Evolutionary conservation across 1,140 invertebrate species (phyloP), one percentile per base, ranked within the genome.

Genomic region (Scaptomyza graminum): DNA sequence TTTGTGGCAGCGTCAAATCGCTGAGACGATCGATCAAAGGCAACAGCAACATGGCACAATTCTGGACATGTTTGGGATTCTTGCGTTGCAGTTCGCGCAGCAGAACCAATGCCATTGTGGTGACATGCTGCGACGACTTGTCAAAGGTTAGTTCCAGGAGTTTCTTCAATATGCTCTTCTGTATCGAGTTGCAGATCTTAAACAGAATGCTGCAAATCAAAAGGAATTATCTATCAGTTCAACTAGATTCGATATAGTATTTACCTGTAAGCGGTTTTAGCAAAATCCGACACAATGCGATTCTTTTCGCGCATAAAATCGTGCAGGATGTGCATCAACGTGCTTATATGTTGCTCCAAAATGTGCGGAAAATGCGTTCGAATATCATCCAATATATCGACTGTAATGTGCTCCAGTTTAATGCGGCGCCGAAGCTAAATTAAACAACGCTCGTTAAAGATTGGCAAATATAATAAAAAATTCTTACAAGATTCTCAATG

Each of bases 21-120:
- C 93, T 93, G 1, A 95, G 76, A 72, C 94, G 94, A 68, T 94
- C 94, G 2, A 95, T 76, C 41, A 95, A 79, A 12, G 93, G 90
- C 37, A 91, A 81, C 11, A 91, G 56, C 6, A 91, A 66, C 39
- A 82, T 77, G 2, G 87, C 90, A 79, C 89, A 91, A 44, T 91
- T 90, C 54, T 91, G 89, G 6, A 91, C 69, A 67, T 90, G 84
- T 31, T 75, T 77, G 1, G 80, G 22, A 64, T 88, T 89, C 41
- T 81, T 87, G 0, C 72, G 65, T 25, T 90, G 84, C 37, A 91
- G 59, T 1, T 91, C 90, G 2, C 74, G 74, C 4, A 91, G 66
- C 47, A 91, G 50, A n/a, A 79, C 52, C 8, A 91, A 46, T 0
- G 90, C 81, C 43, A 78, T 72, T 13, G 82, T 91, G 11, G 80